Conservation (phyloP, 2,113 vertebrate species). For the Diadophis punctatus region DNA sequence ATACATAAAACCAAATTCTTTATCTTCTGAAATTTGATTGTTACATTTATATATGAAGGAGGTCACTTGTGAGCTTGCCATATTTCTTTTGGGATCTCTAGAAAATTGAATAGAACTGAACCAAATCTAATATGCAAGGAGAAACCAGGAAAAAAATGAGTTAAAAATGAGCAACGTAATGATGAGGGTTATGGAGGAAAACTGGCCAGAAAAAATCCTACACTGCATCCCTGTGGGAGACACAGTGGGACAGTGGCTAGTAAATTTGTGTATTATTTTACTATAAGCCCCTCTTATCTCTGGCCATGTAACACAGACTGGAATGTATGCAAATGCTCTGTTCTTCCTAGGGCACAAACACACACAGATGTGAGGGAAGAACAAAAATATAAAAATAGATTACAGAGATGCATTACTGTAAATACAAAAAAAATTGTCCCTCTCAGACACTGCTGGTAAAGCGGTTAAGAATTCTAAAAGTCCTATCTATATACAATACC, state of each 20-base stretch:
- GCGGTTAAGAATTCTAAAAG: neutral
- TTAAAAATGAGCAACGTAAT: neutral
- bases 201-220: neutral
- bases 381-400: neutral
- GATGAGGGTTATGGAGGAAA: neutral
- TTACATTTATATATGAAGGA: neutral
- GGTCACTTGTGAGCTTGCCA: neutral
- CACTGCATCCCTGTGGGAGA: neutral
- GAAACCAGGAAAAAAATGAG: neutral
- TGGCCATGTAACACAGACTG: neutral
- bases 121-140: neutral
- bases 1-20: neutral
- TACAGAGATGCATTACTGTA: neutral
- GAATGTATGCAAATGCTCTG: neutral
- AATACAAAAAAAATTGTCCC: neutral
- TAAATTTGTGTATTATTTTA: neutral
- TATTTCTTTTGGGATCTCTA: neutral
- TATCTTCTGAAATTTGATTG: neutral
- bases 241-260: neutral
- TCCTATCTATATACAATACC: neutral
- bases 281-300: neutral
- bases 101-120: neutral
- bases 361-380: neutral
- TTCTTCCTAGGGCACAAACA: neutral
- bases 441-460: neutral